Conservation (phyloP, 2,113 vertebrate genomes). For the Erythrocercus mccallii region DNA sequence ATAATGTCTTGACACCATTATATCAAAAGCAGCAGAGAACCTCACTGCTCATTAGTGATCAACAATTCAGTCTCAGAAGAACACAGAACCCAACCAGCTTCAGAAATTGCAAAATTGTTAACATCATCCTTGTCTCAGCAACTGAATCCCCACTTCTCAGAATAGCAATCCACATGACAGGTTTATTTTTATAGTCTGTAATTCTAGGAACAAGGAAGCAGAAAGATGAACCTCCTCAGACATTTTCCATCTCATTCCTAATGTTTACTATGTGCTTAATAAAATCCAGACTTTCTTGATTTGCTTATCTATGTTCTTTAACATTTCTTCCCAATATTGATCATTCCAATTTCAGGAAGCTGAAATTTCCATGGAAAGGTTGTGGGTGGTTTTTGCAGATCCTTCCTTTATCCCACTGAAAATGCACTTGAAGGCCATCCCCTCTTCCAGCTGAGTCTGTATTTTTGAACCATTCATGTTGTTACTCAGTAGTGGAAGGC, state of each 20-base stretch:
- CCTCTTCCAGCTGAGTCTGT: background rate
- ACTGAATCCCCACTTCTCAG: constrained; percentile 40
- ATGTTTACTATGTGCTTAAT: constrained; percentile 26
- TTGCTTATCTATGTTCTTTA: background rate
- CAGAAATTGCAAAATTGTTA: constrained; percentile 28
- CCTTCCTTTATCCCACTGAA: background rate
- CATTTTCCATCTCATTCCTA: background rate
- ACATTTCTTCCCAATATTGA: background rate
- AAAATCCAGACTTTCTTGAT: background rate
- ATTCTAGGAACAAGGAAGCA: constrained; percentile 52
- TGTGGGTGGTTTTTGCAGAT: background rate
- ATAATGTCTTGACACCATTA: constrained; percentile 30
- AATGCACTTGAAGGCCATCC: background rate
- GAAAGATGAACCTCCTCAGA: constrained; percentile 45
- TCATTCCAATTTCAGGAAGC: background rate
- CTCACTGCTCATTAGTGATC: background rate
- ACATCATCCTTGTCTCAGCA: constrained; percentile 33
- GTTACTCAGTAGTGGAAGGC: background rate
- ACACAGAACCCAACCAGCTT: background rate
- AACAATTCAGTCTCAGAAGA: constrained; percentile 7
- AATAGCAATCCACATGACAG: constrained; percentile 56
- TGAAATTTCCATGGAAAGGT: background rate
- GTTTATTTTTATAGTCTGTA: constrained; percentile 64
- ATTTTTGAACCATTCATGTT: background rate
- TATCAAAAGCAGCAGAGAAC: constrained; percentile 20